Evolutionary conservation across 2,888 invertebrate species (phyloP), one percentile per base, ranked within the genome.

Genomic region (Dryocosmus kuriphilus): DNA sequence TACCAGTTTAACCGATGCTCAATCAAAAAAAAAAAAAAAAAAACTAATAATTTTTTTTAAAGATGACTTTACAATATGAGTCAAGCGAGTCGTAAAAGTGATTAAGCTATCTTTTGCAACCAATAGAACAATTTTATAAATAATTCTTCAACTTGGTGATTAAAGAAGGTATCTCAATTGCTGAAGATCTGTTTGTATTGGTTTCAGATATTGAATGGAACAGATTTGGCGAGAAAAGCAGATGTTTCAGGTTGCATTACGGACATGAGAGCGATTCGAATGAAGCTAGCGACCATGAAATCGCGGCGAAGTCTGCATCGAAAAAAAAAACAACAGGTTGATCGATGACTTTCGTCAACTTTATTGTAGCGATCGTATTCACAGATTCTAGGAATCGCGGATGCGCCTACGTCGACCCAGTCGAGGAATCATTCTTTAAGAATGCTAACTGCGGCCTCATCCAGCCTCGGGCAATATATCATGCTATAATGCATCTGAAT

Each of bases 381-480:
- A 75, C 63, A 41, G 76, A 80, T 82, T 80, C 78, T 75, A 79
- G 80, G 81, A 84, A 83, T 84, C 81, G 81, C 81, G 75, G 79
- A 82, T 77, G 78, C 76, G 63, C 71, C 74, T 76, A 30, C 57
- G 74, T 74, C 77, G 80, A 74, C 79, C 79, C 77, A 61, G 65
- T 79, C 80, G 79, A 65, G 80, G 83, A 87, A 83, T 87, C 82
- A 80, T 76, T 79, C 51, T 75, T 74, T 76, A 79, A 76, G 84
- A 85, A 86, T 85, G 84, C 84, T 84, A 86, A 86, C 84, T 74
- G 82, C 83, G 76, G 75, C 79, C 79, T 81, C 79, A 79, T 76
- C 73, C 30, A 75, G 77, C 78, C 77, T 22, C 80, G 73, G 74
- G 81, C 85, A 80, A 86, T 87, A 83, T 85, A 86, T 87, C 85